These are phyloP conservation scores for Halisarca cf. caerulea DNA, from an alignment of 37 sponge, comb jelly and placozoan species.

Conservation along the genomic window DNA sequence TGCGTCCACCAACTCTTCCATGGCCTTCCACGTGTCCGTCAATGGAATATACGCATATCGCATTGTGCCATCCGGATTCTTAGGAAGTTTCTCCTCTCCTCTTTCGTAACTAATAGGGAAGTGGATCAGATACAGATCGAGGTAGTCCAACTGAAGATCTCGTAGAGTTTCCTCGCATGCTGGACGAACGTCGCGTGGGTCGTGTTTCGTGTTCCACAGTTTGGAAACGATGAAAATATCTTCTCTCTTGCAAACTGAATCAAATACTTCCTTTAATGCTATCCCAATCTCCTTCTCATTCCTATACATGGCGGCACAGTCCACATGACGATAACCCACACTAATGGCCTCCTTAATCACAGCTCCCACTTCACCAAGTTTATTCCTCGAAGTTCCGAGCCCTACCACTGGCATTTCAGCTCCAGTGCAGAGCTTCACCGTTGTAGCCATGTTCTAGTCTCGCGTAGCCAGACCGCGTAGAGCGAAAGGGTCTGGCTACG, in stretches of 20 bases:
- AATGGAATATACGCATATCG: conserved; percentile 51
- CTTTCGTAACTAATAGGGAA: conserved; percentile 77
- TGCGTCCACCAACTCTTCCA: conserved; percentile 89
- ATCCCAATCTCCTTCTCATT: conserved; percentile 90
- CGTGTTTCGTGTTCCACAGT: conserved; percentile 93
- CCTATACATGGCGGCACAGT: conserved; percentile 86
- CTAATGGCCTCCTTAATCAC: conserved; percentile 72
- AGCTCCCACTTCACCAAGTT: conserved; percentile 70
- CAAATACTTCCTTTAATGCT: conserved; percentile 65
- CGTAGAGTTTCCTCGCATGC: conserved; percentile 70
- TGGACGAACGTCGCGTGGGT: conserved; percentile 72
- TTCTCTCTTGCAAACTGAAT: conserved; percentile 45
- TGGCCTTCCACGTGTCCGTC: conserved; percentile 82
- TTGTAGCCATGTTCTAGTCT: too few species aligned
- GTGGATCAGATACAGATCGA: conserved; percentile 96
- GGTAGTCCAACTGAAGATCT: conserved; percentile 83
- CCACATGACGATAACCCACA: conserved; percentile 82
- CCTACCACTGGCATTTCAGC: conserved; percentile 85
- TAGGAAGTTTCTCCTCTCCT: conserved; percentile 61
- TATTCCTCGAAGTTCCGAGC: conserved; percentile 97
- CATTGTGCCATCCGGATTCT: conserved; percentile 75
- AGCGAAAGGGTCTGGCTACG: too few species aligned
- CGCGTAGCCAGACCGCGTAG: too few species aligned
- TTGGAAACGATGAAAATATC: conserved; percentile 90
- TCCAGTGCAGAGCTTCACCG: conserved; percentile 53